These are phyloP conservation scores for Syngnathus scovelli DNA, from an alignment of 2,113 vertebrate species.

Conservation along the genomic window DNA sequence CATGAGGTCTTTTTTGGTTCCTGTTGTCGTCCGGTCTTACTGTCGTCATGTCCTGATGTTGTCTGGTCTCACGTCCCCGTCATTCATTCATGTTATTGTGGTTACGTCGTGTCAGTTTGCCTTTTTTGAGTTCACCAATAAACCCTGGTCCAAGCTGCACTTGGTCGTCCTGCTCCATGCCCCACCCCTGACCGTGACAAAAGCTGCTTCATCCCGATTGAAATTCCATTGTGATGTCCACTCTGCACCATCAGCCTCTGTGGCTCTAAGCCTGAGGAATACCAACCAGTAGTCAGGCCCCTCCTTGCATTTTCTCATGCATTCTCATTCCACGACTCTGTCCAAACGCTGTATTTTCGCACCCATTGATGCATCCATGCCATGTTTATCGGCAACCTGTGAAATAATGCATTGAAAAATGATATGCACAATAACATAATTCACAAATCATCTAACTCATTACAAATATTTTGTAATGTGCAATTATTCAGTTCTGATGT, in stretches of 20 bases:
- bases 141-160: too few relatives aligned
- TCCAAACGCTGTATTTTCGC: constrained; percentile 22
- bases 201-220: constrained; percentile 46
- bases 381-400: neutral
- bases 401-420: too few relatives aligned
- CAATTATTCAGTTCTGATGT: neutral
- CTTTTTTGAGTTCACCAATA: too few relatives aligned
- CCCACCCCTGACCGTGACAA: too few relatives aligned
- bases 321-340: constrained; percentile 4
- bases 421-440: too few relatives aligned
- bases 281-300: constrained; percentile 57
- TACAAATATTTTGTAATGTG: neutral
- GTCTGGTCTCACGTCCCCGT: too few relatives aligned
- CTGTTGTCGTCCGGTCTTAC: too few relatives aligned
- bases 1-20: too few relatives aligned
- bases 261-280: constrained; percentile 59
- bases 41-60: too few relatives aligned
- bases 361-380: constrained; percentile 5
- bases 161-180: too few relatives aligned
- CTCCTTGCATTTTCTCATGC: constrained; percentile 14
- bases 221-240: constrained; percentile 65
- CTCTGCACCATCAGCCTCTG: constrained; percentile 58
- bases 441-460: neutral
- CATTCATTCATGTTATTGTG: too few relatives aligned
- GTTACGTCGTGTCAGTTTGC: too few relatives aligned